Evolutionary conservation across 2,113 vertebrate species (phyloP), one percentile per base, ranked within the genome.

Genomic region (Microcebus tavaratra): DNA sequence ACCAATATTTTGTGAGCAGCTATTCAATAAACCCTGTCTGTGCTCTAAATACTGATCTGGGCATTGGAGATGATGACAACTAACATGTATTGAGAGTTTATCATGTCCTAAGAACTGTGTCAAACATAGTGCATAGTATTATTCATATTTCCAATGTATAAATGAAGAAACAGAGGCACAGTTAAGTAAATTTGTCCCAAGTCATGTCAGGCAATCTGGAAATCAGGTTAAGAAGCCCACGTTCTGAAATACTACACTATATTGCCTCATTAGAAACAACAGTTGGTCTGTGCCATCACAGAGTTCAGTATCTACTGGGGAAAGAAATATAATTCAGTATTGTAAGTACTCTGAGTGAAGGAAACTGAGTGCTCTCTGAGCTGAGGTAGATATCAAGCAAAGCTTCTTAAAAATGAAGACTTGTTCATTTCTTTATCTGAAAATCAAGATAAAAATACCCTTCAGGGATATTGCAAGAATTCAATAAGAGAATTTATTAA

Each of bases 71-170:
- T 72, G 25, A 73, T 36, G 42, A 34, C 34, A 50, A 85, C 48
- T 80, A 84, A 81, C 27, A 48, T 57, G n/a, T 39, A 70, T 2
- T 81, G 2, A 86, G 11, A 88, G 57, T 59, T 72, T 86, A 85
- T 21, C 39, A 83, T 48, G 42, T 61, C 90, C 34, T 12, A 73
- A 89, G 79, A 86, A 95, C 25, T 73, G 7, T n/a, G 23, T 39
- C 78, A 61, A 36, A 48, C 25, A 96, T 50, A 59, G 85, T 63
- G 84, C 31, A 85, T 88, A 34, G 15, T 70, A 81, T 65, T 70
- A 89, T 57, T 89, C 70, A 55, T 76, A 91, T 91, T 94, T 94
- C 61, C 39, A 94, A 50, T 91, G 95, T 59, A 85, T 27, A 88
- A 68, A 91, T 73, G 6, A 90, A 95, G n/a, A 92, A 93, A 85